phyloP scores from a whole-genome alignment of 2,113 vertebrate species.

The Cyanoderma ruficeps region DNA sequence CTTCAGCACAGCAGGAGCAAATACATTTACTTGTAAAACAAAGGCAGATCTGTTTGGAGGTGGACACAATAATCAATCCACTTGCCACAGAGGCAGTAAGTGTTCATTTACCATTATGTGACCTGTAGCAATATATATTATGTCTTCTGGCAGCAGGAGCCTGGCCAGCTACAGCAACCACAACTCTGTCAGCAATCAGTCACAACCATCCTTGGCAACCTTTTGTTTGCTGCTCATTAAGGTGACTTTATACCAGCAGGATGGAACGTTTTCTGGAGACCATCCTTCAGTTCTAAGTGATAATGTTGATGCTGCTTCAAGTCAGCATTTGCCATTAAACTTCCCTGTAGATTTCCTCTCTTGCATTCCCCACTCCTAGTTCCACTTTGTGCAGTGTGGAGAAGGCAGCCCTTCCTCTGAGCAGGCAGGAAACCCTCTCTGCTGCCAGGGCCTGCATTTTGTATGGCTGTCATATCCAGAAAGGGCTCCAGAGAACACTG shows the following conservation, averaged over 20 bases:
- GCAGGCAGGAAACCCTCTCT: not conserved
- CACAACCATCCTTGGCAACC: conserved; percentile 68
- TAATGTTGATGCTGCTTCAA: not conserved
- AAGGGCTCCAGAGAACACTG: not conserved
- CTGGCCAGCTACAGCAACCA: conserved; percentile 37
- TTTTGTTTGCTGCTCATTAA: conserved; percentile 70
- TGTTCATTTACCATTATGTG: conserved; percentile 75
- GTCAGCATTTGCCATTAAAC: not conserved
- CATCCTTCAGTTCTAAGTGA: not conserved
- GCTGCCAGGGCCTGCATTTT: not conserved
- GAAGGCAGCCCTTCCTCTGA: not conserved
- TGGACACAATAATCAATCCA: conserved; percentile 70
- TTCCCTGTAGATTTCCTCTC: not conserved
- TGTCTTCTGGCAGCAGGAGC: conserved; percentile 61
- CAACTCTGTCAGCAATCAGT: conserved; percentile 69
- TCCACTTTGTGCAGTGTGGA: not conserved
- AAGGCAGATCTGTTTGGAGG: conserved; percentile 45
- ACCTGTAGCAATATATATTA: conserved; percentile 64
- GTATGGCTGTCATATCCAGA: not conserved
- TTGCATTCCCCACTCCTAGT: not conserved
- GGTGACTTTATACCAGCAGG: conserved; percentile 65
- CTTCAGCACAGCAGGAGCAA: conserved; percentile 28
- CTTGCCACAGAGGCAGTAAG: conserved; percentile 67
- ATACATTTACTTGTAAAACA: conserved; percentile 54
- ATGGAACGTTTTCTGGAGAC: conserved; percentile 57